Conservation (phyloP, 92 coral and sea anemone genomes). For the Epizoanthus ramosus region DNA sequence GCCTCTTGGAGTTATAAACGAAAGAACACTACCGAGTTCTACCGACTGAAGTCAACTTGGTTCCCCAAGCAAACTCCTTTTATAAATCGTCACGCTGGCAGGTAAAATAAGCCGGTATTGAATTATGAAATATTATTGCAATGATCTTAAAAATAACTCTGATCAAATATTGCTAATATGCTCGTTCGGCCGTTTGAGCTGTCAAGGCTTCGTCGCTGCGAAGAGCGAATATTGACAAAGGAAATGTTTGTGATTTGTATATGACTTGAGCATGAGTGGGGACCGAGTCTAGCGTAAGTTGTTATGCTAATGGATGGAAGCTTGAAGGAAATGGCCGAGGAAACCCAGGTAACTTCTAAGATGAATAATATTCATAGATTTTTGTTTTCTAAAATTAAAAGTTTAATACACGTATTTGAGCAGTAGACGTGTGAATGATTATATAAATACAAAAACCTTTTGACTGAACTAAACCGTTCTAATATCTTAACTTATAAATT, state of each 20-base stretch:
- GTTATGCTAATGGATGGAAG: conserved; percentile 22
- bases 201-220: background rate
- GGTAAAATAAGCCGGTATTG: background rate
- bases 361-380: background rate
- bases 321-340: conserved; percentile 21
- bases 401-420: background rate
- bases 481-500: conserved; percentile 47
- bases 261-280: background rate
- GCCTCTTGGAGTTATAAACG: background rate
- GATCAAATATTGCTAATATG: conserved; percentile 16
- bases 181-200: conserved; percentile 5
- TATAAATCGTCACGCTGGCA: background rate
- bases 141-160: background rate
- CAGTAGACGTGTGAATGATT: background rate
- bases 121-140: background rate
- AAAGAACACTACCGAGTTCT: background rate
- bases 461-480: conserved; percentile 2
- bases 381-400: conserved; percentile 22
- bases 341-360: conserved; percentile 13
- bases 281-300: background rate
- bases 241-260: conserved; percentile 13
- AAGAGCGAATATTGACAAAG: background rate
- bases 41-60: background rate
- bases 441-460: conserved; percentile 6
- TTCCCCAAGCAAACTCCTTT: background rate